Conservation (phyloP, 35 echinoderm and acorn worm genomes). For the Apostichopus californicus region DNA sequence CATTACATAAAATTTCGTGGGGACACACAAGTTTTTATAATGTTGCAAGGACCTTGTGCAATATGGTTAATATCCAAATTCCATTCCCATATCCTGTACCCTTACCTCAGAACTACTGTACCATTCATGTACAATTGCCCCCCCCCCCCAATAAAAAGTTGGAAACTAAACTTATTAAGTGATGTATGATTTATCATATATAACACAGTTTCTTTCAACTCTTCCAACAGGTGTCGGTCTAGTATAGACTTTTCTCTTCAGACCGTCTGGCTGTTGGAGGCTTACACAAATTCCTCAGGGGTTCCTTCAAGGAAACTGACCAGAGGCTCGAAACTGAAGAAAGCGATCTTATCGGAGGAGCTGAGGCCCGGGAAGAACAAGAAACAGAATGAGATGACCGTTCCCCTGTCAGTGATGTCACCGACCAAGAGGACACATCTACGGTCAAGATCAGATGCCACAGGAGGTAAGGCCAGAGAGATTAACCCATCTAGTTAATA, state of each 20-base stretch:
- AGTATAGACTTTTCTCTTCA: conserved; percentile 94
- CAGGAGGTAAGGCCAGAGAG: conserved; percentile 62
- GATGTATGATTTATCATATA: too few species aligned
- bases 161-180: too few species aligned
- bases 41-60: too few species aligned
- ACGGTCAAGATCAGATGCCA: conserved; percentile 92
- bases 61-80: too few species aligned
- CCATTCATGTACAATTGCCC: too few species aligned
- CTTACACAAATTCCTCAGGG: conserved; percentile 76
- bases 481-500: too few species aligned
- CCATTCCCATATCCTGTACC: too few species aligned
- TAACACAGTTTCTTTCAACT: too few species aligned
- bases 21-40: too few species aligned
- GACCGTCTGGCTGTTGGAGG: conserved; percentile 84
- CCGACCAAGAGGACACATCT: conserved; percentile 85
- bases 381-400: conserved; percentile 30
- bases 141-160: too few species aligned
- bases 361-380: conserved; percentile 64
- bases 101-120: too few species aligned
- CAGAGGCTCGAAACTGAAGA: conserved; percentile 82
- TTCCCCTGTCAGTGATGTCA: conserved; percentile 61
- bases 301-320: conserved; percentile 77
- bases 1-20: too few species aligned
- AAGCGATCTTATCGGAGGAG: conserved; percentile 90
- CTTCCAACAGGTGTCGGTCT: conserved; percentile 73